Conservation (phyloP, 2,797 vertebrate genomes). For the Uromys caudimaculatus region DNA sequence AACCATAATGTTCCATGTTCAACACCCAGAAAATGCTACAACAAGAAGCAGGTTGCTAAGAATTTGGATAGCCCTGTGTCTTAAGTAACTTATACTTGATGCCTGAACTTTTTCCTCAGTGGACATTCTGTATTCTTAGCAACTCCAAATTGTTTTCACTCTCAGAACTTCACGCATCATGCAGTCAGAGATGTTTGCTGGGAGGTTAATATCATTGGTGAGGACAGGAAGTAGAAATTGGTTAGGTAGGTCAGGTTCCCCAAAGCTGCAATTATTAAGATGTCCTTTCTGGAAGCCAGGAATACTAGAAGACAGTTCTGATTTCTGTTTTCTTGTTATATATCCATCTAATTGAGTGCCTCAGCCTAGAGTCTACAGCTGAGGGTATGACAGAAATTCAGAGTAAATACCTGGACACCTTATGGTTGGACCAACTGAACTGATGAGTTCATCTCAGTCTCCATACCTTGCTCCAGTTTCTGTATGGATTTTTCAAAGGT, state of each 20-base stretch:
- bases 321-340: neutral
- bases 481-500: neutral
- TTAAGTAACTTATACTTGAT: neutral
- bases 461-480: neutral
- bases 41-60: neutral
- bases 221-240: neutral
- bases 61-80: neutral
- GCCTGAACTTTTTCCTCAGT: neutral
- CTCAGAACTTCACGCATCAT: neutral
- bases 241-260: neutral
- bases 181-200: neutral
- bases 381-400: neutral
- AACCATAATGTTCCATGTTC: neutral
- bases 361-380: neutral
- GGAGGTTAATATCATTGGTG: neutral
- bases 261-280: neutral
- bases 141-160: neutral
- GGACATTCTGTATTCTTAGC: neutral
- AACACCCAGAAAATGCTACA: neutral
- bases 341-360: neutral
- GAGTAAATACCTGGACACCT: neutral
- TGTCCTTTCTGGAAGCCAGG: neutral
- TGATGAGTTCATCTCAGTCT: too few relatives aligned
- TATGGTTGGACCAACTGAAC: neutral
- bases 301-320: neutral